phyloP scores from a whole-genome alignment of 2,113 vertebrate genomes.

The Oenanthe melanoleuca region DNA sequence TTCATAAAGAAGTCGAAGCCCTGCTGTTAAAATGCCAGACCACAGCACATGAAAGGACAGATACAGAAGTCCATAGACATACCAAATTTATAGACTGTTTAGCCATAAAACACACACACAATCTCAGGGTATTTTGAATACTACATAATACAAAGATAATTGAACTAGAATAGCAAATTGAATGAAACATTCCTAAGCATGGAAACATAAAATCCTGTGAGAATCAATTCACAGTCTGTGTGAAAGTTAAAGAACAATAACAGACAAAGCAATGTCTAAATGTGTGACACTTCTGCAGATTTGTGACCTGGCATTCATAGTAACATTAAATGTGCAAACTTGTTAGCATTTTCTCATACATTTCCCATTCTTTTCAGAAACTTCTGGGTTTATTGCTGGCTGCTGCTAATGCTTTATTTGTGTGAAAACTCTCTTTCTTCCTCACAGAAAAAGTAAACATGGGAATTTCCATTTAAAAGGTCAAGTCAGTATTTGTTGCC shows the following conservation, averaged over 20 bases:
- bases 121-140: neutral
- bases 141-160: neutral
- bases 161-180: neutral
- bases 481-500: slow-evolving; percentile 35
- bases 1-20: neutral
- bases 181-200: neutral
- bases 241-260: neutral
- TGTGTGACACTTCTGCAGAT: neutral
- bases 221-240: neutral
- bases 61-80: neutral
- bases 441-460: neutral
- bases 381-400: neutral
- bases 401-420: neutral
- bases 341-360: neutral
- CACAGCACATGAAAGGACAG: neutral
- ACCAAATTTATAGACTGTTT: neutral
- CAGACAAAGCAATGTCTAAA: neutral
- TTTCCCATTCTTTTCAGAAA: neutral
- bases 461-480: slow-evolving; percentile 37
- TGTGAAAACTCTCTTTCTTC: neutral
- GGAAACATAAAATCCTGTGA: neutral
- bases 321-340: neutral
- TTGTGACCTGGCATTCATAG: neutral
- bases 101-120: neutral
- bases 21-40: neutral